These are phyloP conservation scores for Psittacula cyanocephala DNA, from an alignment of 2,113 vertebrate species.

Conservation along the genomic window DNA sequence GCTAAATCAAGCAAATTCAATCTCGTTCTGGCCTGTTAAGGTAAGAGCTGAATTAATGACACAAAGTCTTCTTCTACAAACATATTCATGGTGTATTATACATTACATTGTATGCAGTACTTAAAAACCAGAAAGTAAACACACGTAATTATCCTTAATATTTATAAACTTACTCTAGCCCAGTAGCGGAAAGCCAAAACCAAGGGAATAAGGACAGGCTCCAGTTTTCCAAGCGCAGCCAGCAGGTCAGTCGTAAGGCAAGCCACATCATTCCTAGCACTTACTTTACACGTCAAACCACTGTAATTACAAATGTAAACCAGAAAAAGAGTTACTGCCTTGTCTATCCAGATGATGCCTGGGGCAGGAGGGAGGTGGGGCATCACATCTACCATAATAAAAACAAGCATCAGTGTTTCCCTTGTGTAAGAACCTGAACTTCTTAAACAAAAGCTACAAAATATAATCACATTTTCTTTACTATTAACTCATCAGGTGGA, in stretches of 20 bases:
- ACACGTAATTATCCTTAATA: background rate
- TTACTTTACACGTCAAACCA: constrained; percentile 93
- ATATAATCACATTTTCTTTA: background rate
- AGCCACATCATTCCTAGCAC: constrained; percentile 94
- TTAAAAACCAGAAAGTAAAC: background rate
- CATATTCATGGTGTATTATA: background rate
- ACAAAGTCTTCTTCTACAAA: background rate
- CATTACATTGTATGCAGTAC: background rate
- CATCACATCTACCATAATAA: background rate
- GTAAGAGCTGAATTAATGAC: background rate
- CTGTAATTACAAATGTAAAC: constrained; percentile 67
- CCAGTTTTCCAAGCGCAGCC: constrained; percentile 87
- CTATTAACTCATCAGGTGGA: background rate
- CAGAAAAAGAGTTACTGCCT: background rate
- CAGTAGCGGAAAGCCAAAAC: constrained; percentile 96
- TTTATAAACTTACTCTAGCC: constrained; percentile 85
- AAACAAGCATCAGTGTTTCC: background rate
- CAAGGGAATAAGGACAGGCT: constrained; percentile 90
- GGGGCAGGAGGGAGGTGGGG: background rate
- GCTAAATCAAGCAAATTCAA: background rate
- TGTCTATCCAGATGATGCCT: background rate
- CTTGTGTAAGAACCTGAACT: background rate
- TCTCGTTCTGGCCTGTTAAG: background rate
- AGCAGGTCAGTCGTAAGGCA: constrained; percentile 96
- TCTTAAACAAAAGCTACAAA: background rate